These are phyloP conservation scores for Drosophila biarmipes DNA, from an alignment of 1,140 invertebrate species.

Conservation along the genomic window DNA sequence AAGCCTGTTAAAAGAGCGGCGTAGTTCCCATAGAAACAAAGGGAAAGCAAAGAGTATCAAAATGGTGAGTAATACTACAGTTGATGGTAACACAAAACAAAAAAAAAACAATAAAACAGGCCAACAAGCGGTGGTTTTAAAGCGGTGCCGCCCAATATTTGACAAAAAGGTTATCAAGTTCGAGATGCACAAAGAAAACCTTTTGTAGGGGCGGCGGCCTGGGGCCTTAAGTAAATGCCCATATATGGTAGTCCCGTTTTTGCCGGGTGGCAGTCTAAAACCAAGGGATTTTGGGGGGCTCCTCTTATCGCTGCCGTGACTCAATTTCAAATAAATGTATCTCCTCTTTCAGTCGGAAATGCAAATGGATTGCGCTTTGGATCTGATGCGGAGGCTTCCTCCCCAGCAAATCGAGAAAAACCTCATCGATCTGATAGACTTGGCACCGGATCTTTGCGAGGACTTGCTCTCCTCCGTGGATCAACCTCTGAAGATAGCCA, in stretches of 20 bases:
- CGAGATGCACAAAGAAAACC: too few relatives aligned
- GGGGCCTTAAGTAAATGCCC: slow-evolving; percentile 62
- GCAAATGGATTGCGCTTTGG: slow-evolving; percentile 99
- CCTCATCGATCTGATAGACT: slow-evolving; percentile 97
- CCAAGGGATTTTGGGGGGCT: neutral
- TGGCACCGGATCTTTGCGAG: slow-evolving; percentile 98
- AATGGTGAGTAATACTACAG: slow-evolving; percentile 69
- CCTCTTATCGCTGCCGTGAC: slow-evolving; percentile 59
- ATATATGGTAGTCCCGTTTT: slow-evolving; percentile 57
- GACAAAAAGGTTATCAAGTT: neutral
- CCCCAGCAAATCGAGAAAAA: slow-evolving; percentile 99
- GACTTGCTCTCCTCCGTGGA: slow-evolving; percentile 99
- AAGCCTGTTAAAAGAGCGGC: neutral
- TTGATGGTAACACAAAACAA: slow-evolving; percentile 9
- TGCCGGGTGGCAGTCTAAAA: slow-evolving; percentile 3
- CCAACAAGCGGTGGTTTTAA: slow-evolving; percentile 34
- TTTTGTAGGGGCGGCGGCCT: slow-evolving; percentile 6
- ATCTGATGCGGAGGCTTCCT: slow-evolving; percentile 98
- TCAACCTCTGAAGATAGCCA: slow-evolving; percentile 98
- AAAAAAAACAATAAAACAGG: slow-evolving; percentile 11
- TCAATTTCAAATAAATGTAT: slow-evolving; percentile 25
- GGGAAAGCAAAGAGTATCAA: slow-evolving; percentile 37
- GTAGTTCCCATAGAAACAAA: slow-evolving; percentile 4
- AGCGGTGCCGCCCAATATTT: slow-evolving; percentile 21
- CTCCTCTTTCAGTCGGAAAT: slow-evolving; percentile 92